Percentiles rank a stretch among this genome's conserved stretches.
Evolutionary conservation across 2,113 vertebrate genomes (phyloP).

Genomic region (Dicaeum eximium): DNA sequence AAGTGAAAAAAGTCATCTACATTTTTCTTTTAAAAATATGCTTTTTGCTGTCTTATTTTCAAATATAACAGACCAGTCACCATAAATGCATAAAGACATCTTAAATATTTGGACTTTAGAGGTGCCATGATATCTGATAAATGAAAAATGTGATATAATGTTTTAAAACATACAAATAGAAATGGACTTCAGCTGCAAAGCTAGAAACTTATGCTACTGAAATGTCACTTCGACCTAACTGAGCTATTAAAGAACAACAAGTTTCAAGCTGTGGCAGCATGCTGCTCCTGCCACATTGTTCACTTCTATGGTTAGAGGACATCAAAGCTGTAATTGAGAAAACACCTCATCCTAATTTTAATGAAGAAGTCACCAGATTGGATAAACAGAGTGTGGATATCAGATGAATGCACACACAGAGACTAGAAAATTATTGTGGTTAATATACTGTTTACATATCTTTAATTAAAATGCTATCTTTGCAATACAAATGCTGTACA

Average conservation of each 20-base stretch:
- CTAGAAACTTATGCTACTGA: neutral
- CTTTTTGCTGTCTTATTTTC: neutral
- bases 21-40: neutral
- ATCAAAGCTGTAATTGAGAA: neutral
- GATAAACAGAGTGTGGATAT: neutral
- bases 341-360: neutral
- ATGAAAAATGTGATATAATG: neutral
- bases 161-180: neutral
- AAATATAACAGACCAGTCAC: neutral
- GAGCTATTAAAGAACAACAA: neutral
- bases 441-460: conserved; percentile 27
- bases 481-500: neutral
- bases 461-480: conserved; percentile 31
- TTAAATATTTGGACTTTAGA: neutral
- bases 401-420: neutral
- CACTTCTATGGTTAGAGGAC: neutral
- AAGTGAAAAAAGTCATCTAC: neutral
- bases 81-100: accelerated
- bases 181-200: neutral
- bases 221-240: neutral
- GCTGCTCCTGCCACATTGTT: neutral
- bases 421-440: neutral
- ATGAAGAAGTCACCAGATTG: neutral
- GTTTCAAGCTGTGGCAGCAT: neutral
- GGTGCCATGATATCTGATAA: neutral